phyloP scores from a whole-genome alignment of 2,113 vertebrate genomes.

The Alethe diademata region DNA sequence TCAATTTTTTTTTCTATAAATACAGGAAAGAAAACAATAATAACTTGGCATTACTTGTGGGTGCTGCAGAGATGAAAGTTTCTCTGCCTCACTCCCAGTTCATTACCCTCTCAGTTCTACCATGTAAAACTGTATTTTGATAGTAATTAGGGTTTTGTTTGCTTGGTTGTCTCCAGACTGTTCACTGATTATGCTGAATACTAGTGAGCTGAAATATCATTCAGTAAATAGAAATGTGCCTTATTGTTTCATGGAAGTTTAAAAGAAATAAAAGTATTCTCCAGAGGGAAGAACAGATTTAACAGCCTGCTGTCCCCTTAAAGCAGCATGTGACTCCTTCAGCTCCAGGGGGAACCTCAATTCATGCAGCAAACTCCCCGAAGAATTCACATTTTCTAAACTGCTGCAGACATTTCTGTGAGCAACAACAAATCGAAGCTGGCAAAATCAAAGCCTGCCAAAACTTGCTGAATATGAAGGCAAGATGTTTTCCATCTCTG shows the following conservation, averaged over 20 bases:
- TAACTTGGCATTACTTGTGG: neutral
- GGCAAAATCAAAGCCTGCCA: slow-evolving; percentile 40
- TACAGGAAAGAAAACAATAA: neutral
- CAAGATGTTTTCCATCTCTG: neutral
- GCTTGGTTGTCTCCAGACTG: neutral
- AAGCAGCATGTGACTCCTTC: neutral
- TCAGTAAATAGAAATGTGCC: neutral
- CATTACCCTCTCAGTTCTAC: neutral
- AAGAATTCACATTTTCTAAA: neutral
- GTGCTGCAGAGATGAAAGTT: neutral
- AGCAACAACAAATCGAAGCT: neutral
- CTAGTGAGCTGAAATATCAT: neutral
- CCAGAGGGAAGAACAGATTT: neutral
- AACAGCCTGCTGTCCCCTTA: neutral
- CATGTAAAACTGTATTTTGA: neutral
- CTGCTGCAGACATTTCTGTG: neutral
- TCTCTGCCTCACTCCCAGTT: neutral
- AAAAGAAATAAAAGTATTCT: neutral
- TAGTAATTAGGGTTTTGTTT: neutral
- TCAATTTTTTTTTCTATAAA: neutral
- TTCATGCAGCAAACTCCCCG: neutral
- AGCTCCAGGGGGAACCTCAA: neutral
- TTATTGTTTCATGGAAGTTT: neutral
- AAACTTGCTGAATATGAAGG: neutral
- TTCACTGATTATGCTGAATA: neutral